Conservation (phyloP, 2,797 vertebrate species). For the Echeneis naucrates region DNA sequence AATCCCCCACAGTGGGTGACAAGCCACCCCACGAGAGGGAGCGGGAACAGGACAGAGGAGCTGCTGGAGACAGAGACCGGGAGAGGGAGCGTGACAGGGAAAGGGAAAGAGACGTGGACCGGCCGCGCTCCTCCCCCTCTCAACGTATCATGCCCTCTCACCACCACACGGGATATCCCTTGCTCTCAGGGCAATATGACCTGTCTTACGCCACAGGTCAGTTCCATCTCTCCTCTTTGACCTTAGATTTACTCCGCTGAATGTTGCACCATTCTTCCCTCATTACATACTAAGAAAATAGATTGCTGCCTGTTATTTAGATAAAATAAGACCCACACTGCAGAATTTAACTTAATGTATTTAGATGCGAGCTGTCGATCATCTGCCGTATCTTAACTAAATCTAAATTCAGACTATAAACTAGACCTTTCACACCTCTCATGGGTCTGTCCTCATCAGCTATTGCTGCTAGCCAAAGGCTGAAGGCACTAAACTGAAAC, state of each 20-base stretch:
- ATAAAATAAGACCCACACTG: neutral
- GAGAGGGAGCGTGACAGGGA: constrained; percentile 84
- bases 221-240: neutral
- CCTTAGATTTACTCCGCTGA: neutral
- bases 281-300: constrained; percentile 7
- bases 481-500: constrained; percentile 33
- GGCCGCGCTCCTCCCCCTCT: constrained; percentile 95
- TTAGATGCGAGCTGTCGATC: constrained; percentile 14
- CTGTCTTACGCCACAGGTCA: constrained; percentile 96
- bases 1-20: constrained; percentile 97
- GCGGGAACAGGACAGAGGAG: constrained; percentile 84
- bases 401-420: constrained; percentile 34
- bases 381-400: too few species aligned
- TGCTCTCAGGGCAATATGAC: constrained; percentile 97
- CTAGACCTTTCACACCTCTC: constrained; percentile 47
- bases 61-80: constrained; percentile 82
- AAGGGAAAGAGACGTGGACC: constrained; percentile 86
- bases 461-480: constrained; percentile 90
- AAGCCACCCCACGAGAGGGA: constrained; percentile 92
- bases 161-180: constrained; percentile 94
- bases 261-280: constrained; percentile 9
- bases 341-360: constrained; percentile 3
- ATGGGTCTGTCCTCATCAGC: constrained; percentile 91
- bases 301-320: constrained; percentile 12
- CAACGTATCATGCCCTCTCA: constrained; percentile 97